phyloP scores from a whole-genome alignment of 2,113 vertebrate species.

The Perca flavescens region DNA sequence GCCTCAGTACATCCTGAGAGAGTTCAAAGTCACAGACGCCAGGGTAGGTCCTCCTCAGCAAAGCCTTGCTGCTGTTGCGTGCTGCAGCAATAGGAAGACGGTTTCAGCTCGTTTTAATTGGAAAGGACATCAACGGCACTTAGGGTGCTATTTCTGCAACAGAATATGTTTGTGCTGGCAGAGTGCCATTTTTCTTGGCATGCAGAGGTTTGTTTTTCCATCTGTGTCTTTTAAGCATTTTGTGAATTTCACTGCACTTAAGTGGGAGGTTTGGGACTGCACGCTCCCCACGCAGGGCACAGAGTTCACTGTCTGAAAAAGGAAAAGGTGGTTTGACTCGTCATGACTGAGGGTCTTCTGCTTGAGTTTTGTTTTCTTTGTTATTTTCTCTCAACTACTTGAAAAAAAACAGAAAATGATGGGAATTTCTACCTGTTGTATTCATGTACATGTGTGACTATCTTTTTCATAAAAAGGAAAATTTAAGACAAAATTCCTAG shows the following conservation, averaged over 20 bases:
- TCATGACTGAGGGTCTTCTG: not conserved
- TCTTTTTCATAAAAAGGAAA: not conserved
- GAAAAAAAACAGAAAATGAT: not conserved
- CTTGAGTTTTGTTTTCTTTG: not conserved
- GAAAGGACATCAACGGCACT: not conserved
- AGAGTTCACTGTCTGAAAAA: not conserved
- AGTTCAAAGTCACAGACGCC: conserved; percentile 97
- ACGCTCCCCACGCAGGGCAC: not conserved
- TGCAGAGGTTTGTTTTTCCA: not conserved
- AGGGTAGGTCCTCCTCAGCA: conserved; percentile 84
- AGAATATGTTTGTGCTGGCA: not conserved
- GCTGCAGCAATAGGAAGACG: not conserved
- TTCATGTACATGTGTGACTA: too few relatives aligned
- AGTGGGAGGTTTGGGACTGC: not conserved
- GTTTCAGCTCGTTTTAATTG: not conserved
- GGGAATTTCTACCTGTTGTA: not conserved
- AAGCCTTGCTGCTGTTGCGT: not conserved
- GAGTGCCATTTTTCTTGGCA: not conserved
- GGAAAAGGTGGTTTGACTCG: not conserved
- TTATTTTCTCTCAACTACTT: not conserved
- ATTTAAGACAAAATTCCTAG: not conserved
- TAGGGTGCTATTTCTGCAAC: not conserved
- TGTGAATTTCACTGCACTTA: not conserved
- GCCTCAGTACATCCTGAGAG: conserved; percentile 98
- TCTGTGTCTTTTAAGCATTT: not conserved